Evolutionary conservation across 2,888 invertebrate species (phyloP).

Genomic region (Nezara viridula): DNA sequence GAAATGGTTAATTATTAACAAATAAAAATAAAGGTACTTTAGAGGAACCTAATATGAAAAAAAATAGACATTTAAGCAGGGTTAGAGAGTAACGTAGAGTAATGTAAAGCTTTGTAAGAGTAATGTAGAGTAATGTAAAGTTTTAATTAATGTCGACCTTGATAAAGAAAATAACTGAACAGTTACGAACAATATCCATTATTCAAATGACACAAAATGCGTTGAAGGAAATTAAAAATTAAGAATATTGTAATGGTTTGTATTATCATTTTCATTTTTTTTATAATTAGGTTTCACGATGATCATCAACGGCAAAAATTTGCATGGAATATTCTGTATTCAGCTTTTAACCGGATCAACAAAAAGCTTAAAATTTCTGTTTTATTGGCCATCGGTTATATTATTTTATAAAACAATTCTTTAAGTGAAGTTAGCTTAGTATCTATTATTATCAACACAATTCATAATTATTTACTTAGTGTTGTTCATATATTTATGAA

Average conservation of each 20-base stretch:
- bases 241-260: neutral
- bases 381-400: neutral
- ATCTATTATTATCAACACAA: too few species aligned
- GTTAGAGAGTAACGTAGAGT: too few species aligned
- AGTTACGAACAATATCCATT: neutral
- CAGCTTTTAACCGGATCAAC: neutral
- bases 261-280: slow-evolving; percentile 10
- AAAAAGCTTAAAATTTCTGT: neutral
- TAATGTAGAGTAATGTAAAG: too few species aligned
- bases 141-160: too few species aligned
- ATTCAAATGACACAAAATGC: neutral
- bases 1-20: too few species aligned
- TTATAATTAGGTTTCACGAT: neutral
- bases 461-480: too few species aligned
- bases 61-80: too few species aligned
- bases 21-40: too few species aligned
- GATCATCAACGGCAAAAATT: neutral
- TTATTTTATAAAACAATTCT: neutral
- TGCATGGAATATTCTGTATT: neutral
- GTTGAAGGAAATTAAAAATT: neutral
- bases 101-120: too few species aligned
- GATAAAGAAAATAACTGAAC: too few species aligned
- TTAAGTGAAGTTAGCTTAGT: neutral
- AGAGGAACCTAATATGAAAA: too few species aligned
- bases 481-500: too few species aligned